phyloP scores from a whole-genome alignment of 2,888 invertebrate species.

The Anarsia innoxiella region DNA sequence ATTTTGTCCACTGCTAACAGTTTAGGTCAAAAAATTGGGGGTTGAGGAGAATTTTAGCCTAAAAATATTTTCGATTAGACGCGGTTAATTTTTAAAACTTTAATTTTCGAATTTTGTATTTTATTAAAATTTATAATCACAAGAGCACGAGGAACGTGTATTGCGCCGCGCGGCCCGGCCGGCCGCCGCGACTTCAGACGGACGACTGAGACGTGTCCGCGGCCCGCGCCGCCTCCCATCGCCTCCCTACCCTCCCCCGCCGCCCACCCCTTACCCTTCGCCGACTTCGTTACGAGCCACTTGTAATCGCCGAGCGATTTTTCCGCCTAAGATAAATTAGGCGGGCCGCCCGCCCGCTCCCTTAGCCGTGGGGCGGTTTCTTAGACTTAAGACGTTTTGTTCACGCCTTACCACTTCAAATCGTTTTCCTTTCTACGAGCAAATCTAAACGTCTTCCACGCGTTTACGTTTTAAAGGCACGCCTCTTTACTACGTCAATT shows the following conservation, averaged over 20 bases:
- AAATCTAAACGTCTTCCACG: no score
- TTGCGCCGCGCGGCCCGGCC: constrained; percentile 72
- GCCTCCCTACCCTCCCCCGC: constrained; percentile 28
- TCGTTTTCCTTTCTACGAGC: no score
- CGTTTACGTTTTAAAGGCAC: constrained; percentile 10
- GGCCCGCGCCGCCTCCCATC: constrained; percentile 46
- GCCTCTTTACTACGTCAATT: constrained; percentile 10
- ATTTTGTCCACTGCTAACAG: constrained; percentile 58
- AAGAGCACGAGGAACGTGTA: constrained; percentile 76
- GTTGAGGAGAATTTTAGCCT: constrained; percentile 57
- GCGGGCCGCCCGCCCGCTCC: constrained; percentile 55
- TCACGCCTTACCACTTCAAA: constrained; percentile 36
- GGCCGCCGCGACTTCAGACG: constrained; percentile 75
- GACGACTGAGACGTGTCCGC: constrained; percentile 66
- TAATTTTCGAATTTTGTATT: constrained; percentile 42
- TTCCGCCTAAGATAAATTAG: constrained; percentile 76
- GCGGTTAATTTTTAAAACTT: constrained; percentile 51
- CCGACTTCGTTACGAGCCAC: constrained; percentile 75
- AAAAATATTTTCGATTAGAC: constrained; percentile 69
- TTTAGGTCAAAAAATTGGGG: constrained; percentile 59
- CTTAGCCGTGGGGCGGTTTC: constrained; percentile 59
- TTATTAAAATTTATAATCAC: constrained; percentile 72
- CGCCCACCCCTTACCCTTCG: constrained; percentile 28
- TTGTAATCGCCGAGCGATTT: constrained; percentile 73
- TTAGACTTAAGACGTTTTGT: constrained; percentile 46